Conservation (phyloP, 2,888 invertebrate species). For the Halocaridina rubra region DNA sequence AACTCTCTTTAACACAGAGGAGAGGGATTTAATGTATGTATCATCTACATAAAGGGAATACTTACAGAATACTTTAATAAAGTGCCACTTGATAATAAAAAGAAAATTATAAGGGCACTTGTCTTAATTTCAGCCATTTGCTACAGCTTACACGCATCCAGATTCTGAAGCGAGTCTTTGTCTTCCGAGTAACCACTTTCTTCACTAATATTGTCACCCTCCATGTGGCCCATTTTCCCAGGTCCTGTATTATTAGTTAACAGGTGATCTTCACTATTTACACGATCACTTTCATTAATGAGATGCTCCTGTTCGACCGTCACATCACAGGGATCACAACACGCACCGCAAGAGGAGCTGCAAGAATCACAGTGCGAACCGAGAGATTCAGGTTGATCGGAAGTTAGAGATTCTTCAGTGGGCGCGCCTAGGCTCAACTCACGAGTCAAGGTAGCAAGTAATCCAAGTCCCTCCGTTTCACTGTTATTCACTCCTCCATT, state of each 20-base stretch:
- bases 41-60: not conserved
- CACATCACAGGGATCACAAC: conserved; percentile 63
- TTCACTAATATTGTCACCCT: conserved; percentile 82
- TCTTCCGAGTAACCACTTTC: conserved; percentile 90
- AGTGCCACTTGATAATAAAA: not conserved
- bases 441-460: conserved; percentile 43
- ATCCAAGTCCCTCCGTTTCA: conserved; percentile 9
- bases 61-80: not conserved
- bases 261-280: conserved; percentile 60
- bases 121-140: not conserved
- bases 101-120: not conserved
- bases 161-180: conserved; percentile 53
- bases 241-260: not conserved
- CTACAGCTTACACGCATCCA: conserved; percentile 29
- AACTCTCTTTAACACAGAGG: conserved; percentile 21
- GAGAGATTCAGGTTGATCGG: conserved; percentile 66
- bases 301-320: conserved; percentile 69
- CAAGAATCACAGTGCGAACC: conserved; percentile 60
- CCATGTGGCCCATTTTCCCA: conserved; percentile 70
- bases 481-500: not conserved
- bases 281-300: conserved; percentile 65
- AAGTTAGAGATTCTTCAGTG: conserved; percentile 57
- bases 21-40: conserved; percentile 15
- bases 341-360: conserved; percentile 57
- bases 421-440: conserved; percentile 40